These are phyloP conservation scores for Papilio machaon DNA, from an alignment of 1,140 invertebrate genomes.

Conservation along the genomic window DNA sequence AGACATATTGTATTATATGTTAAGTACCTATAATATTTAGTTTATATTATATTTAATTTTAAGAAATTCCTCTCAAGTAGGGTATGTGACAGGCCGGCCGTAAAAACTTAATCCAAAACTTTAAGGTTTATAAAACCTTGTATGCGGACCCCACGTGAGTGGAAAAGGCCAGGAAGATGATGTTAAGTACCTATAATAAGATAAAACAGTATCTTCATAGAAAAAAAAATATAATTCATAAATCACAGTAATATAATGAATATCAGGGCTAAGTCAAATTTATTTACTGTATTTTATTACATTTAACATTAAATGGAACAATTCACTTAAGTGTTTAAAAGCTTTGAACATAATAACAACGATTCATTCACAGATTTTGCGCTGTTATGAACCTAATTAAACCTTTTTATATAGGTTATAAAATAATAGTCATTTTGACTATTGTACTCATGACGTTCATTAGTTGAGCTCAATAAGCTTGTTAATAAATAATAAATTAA, in stretches of 20 bases:
- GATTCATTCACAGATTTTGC: slow-evolving; percentile 1
- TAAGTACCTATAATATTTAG: background rate
- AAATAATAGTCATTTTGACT: background rate
- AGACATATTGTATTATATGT: background rate
- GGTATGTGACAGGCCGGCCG: too few relatives aligned
- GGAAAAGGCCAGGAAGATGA: too few relatives aligned
- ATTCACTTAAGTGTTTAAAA: slow-evolving; percentile 3
- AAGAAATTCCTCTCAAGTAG: too few relatives aligned
- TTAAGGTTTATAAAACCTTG: too few relatives aligned
- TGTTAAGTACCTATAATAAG: background rate
- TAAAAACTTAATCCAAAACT: too few relatives aligned
- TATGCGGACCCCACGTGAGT: too few relatives aligned
- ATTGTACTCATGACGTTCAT: background rate
- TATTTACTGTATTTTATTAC: background rate
- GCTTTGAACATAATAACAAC: slow-evolving; percentile 3
- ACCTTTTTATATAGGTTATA: background rate
- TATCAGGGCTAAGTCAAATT: background rate
- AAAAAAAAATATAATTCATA: background rate
- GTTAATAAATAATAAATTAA: background rate
- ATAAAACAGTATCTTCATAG: background rate
- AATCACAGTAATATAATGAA: background rate
- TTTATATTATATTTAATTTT: too few relatives aligned
- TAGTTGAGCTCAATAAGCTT: background rate
- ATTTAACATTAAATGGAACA: background rate
- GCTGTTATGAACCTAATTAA: slow-evolving; percentile 1